A percentile compares a stretch with the other conserved stretches of the same genome.
These are phyloP conservation scores for Prionailurus bengalensis DNA, from an alignment of 2,113 vertebrate genomes.

Conservation along the genomic window DNA sequence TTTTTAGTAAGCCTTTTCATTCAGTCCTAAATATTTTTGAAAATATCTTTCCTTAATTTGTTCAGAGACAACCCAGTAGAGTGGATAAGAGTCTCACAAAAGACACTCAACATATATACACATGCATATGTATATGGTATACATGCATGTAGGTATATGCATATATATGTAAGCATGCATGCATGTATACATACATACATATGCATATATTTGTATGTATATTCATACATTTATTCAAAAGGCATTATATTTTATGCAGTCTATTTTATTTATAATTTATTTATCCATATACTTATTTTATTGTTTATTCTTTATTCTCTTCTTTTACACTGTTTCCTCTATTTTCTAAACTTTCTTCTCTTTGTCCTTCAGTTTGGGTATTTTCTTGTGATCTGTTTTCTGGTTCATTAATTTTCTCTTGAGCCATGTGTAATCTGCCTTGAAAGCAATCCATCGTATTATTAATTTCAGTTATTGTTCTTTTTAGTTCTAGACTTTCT, in stretches of 20 bases:
- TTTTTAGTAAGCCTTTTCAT: neutral
- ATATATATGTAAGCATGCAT: neutral
- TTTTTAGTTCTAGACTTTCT: neutral
- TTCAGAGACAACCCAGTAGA: constrained; percentile 18
- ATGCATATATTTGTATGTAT: no score
- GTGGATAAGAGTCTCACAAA: neutral
- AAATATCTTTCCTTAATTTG: neutral
- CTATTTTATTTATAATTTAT: neutral
- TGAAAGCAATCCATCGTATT: neutral
- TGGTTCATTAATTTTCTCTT: neutral
- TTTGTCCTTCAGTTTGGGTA: neutral
- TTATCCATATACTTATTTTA: neutral
- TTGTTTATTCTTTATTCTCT: neutral
- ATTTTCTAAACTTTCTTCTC: neutral
- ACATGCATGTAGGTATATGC: neutral
- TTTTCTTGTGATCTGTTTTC: neutral
- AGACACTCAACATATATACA: neutral
- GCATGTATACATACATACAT: neutral
- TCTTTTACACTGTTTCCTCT: neutral
- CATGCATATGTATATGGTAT: neutral
- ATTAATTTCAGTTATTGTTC: neutral
- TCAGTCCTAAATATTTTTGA: constrained; percentile 46
- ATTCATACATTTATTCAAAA: neutral
- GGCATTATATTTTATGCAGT: neutral
- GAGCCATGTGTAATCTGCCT: neutral